Evolutionary conservation across 2,113 vertebrate species (phyloP).

Genomic region (Psilopsiagon aurifrons): DNA sequence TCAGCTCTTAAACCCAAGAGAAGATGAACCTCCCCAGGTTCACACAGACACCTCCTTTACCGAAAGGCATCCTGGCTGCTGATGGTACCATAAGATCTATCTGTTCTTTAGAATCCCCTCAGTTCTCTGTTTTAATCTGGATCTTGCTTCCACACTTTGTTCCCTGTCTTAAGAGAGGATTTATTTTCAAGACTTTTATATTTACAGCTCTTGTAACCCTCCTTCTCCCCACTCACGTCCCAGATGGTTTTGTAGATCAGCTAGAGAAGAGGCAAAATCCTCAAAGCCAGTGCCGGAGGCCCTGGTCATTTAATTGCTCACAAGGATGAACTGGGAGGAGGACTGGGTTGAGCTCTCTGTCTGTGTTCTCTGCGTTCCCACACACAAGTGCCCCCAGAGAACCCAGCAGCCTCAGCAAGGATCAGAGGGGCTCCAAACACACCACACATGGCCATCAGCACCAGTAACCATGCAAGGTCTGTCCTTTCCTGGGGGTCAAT

Average conservation of each 20-base stretch:
- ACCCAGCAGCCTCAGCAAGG: neutral
- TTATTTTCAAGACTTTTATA: neutral
- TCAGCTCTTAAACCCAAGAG: neutral
- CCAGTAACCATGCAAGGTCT: neutral
- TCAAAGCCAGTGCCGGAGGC: neutral
- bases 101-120: neutral
- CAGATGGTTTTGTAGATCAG: neutral
- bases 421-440: neutral
- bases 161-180: neutral
- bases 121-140: neutral
- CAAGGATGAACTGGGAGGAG: accelerated
- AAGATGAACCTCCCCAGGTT: neutral
- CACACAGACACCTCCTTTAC: neutral
- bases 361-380: neutral
- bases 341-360: neutral
- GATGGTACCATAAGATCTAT: neutral
- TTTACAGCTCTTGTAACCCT: neutral
- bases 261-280: neutral
- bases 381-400: accelerated
- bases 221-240: neutral
- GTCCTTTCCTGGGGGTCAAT: accelerated
- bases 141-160: neutral
- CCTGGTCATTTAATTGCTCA: neutral
- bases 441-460: accelerated
- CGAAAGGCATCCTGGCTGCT: neutral